Conservation (phyloP, 2,888 invertebrate genomes). For the Litoditis marina region DNA sequence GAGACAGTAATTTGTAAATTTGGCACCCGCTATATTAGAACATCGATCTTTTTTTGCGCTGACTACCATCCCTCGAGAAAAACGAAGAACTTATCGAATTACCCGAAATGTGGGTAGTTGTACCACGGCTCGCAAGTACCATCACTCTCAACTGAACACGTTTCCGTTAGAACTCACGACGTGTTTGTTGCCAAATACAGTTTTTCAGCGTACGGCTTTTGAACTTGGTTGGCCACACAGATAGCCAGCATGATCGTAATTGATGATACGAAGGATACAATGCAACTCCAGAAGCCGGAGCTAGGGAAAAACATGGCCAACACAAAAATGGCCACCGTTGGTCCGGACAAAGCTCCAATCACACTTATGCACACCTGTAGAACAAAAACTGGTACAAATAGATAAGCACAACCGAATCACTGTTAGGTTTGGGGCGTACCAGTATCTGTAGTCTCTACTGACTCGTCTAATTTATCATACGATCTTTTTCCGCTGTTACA, state of each 20-base stretch:
- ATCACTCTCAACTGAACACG: not conserved
- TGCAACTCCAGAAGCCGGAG: conserved; percentile 39
- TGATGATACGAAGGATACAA: conserved; percentile 47
- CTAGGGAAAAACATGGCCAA: conserved; percentile 51
- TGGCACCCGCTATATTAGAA: too few species aligned
- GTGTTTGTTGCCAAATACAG: conserved; percentile 45
- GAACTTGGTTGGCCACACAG: conserved; percentile 39
- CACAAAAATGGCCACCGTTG: conserved; percentile 53
- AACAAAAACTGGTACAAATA: too few species aligned
- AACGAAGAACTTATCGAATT: too few species aligned
- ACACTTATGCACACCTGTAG: conserved; percentile 50
- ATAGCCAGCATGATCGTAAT: conserved; percentile 38
- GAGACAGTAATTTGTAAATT: too few species aligned
- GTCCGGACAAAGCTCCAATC: conserved; percentile 53
- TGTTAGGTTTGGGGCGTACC: too few species aligned
- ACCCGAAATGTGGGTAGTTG: too few species aligned
- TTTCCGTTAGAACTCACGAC: conserved; percentile 19
- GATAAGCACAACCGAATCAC: too few species aligned
- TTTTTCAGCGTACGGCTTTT: conserved; percentile 43
- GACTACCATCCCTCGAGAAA: too few species aligned
- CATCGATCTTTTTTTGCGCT: too few species aligned
- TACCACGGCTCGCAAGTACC: not conserved
- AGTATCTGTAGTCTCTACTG: too few species aligned
- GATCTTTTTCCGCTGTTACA: too few species aligned
- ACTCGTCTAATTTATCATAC: too few species aligned